These are phyloP conservation scores for Pogonomyrmex californicus DNA, from an alignment of 1,140 invertebrate species.

Conservation along the genomic window DNA sequence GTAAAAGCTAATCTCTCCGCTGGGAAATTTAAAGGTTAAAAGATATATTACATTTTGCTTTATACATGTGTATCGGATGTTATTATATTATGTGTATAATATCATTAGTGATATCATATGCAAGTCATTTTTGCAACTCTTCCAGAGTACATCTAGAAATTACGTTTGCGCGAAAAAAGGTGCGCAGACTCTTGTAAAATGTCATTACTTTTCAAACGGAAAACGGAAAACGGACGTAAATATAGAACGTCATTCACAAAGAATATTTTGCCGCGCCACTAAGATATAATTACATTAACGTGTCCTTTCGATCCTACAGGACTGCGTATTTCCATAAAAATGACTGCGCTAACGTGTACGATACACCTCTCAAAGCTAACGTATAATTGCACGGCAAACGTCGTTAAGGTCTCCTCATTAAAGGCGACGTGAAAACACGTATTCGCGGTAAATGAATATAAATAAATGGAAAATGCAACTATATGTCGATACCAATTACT, in stretches of 20 bases:
- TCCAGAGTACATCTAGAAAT: not conserved
- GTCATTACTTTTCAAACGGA: not conserved
- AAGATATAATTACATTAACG: constrained; percentile 49
- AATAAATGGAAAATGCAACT: not conserved
- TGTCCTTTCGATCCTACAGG: not conserved
- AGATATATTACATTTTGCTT: constrained; percentile 1
- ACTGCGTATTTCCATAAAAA: constrained; percentile 23
- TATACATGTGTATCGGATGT: not conserved
- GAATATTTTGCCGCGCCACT: not conserved
- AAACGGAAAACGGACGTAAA: not conserved
- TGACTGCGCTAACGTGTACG: not conserved
- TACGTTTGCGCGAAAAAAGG: not conserved
- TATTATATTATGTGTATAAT: not conserved
- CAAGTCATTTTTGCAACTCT: not conserved
- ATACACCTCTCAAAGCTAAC: constrained; percentile 34
- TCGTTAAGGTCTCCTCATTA: constrained; percentile 28
- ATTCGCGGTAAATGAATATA: not conserved
- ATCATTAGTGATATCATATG: not conserved
- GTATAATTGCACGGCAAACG: constrained; percentile 2
- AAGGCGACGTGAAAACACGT: not conserved
- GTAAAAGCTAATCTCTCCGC: not conserved
- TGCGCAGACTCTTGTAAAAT: not conserved
- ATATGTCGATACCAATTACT: not conserved
- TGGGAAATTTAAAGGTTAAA: not conserved
- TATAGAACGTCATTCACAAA: not conserved